A percentile compares a stretch with the other conserved stretches of the same genome.
Conservation (phyloP, 1,140 invertebrate species). For the Drosophila saltans region DNA sequence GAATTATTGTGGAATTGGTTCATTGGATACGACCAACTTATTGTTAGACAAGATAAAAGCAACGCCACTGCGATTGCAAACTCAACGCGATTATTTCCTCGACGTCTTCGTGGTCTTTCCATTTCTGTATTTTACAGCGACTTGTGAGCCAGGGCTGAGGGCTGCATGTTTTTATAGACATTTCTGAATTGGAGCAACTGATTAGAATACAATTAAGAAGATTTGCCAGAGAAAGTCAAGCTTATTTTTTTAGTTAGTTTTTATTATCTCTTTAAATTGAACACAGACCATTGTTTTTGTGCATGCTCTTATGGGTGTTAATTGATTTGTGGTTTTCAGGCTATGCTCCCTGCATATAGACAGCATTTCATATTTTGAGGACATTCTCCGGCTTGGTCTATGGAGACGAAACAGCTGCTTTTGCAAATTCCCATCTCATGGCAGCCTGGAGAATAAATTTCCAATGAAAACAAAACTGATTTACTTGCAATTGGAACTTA, state of each 20-base stretch:
- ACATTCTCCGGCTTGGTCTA: constrained; percentile 4
- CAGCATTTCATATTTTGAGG: constrained; percentile 8
- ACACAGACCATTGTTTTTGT: no score
- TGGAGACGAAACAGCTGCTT: constrained; percentile 11
- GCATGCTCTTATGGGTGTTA: neutral
- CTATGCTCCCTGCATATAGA: neutral
- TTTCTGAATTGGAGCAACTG: neutral
- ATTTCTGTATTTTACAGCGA: neutral
- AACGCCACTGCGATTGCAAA: neutral
- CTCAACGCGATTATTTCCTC: neutral
- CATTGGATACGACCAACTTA: neutral
- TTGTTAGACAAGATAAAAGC: neutral
- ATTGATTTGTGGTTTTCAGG: neutral
- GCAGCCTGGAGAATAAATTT: neutral
- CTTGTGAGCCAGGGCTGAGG: neutral
- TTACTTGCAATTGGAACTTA: neutral
- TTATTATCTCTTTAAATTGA: neutral
- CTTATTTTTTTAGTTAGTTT: neutral
- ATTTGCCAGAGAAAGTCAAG: neutral
- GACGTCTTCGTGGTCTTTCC: neutral
- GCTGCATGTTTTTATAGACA: neutral
- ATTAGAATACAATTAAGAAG: constrained; percentile 9
- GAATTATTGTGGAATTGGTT: neutral
- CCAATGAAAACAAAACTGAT: no score
- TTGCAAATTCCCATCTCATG: constrained; percentile 20